Base-by-base conservation (phyloP, 2,888 invertebrate genomes). In the Dicyrtoma fusca region DNA sequence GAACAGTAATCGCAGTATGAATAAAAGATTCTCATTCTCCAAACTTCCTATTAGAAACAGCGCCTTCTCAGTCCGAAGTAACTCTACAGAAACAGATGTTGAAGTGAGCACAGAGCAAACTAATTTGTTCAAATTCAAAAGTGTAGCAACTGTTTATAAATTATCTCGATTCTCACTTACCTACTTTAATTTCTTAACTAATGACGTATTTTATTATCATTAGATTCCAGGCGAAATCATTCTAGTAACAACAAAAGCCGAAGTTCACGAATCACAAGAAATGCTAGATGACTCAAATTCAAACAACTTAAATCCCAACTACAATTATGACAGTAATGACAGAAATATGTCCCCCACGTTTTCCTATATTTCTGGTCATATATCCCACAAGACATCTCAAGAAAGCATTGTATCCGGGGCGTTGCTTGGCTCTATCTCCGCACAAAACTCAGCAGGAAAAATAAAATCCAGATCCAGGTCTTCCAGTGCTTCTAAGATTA, bases 201-300 rank as follows among this genome's bases (percentile, higher is more conserved):
- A 57, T 53, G n/a, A n/a, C n/a, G n/a, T 17, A 19, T 25, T 26
- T 59, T 1, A 44, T 63, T 61, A 8, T 34, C 34, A 34, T 23
- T 61, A 75, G 68, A 68, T 70, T n/a, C 74, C 76, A 34, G 74
- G 69, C 11, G 79, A 79, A 68, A 74, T 79, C 17, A 74, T 76
- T n/a, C 75, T 77, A 73, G 77, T 79, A 1, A 79, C 79, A n/a
- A 79, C 79, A 1, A 57, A 76, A n/a, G 79, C 76, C 0, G 75
- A 79, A 71, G 79, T 79, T 6, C 77, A 77, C 49, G 73, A 77
- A 17, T 55, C 71, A 1, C 63, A 71, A 44, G 71, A 63, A 45
- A 69, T 59, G 47, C 1, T 45, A n/a, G 71, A 71, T 17, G 71
- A 71, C n/a, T 2, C 51, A 25, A 61, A 47, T 51, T 45, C 26